phyloP scores from a whole-genome alignment of 2,113 vertebrate genomes.

The Odobenus rosmarus region DNA sequence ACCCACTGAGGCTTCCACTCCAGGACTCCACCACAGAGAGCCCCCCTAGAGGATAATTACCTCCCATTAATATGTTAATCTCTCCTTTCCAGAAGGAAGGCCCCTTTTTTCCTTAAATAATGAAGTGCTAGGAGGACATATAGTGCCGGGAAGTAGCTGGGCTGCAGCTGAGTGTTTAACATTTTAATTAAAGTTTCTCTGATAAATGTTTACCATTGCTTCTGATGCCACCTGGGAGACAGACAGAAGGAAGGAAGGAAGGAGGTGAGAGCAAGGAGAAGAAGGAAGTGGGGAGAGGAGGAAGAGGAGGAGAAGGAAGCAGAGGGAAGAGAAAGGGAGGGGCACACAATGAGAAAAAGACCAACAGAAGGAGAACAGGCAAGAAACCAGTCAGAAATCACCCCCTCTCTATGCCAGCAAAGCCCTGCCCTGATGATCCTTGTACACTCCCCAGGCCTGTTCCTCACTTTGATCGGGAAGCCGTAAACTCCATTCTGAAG shows the following conservation, averaged over 20 bases:
- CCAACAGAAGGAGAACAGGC: neutral
- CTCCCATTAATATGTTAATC: constrained; percentile 83
- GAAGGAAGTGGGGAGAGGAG: no score
- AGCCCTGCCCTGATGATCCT: accelerated
- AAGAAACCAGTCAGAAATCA: neutral
- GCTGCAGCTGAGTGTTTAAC: constrained; percentile 75
- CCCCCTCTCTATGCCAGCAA: neutral
- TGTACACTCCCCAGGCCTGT: accelerated
- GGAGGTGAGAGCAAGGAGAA: neutral
- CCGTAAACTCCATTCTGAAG: neutral
- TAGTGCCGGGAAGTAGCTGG: constrained; percentile 72
- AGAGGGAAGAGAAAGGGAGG: no score
- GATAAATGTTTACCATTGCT: constrained; percentile 78
- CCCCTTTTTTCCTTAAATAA: constrained; percentile 83
- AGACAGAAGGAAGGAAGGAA: neutral
- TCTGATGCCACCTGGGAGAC: constrained; percentile 43
- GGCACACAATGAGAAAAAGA: neutral
- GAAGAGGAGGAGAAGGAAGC: no score
- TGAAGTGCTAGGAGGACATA: constrained; percentile 79
- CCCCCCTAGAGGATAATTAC: constrained; percentile 78
- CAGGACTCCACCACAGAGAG: constrained; percentile 18
- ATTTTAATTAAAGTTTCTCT: constrained; percentile 85
- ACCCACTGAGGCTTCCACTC: neutral
- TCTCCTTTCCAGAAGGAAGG: constrained; percentile 72
- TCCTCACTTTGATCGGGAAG: neutral